These are phyloP conservation scores for Cryptus armator DNA, from an alignment of 2,888 invertebrate species.

Conservation along the genomic window DNA sequence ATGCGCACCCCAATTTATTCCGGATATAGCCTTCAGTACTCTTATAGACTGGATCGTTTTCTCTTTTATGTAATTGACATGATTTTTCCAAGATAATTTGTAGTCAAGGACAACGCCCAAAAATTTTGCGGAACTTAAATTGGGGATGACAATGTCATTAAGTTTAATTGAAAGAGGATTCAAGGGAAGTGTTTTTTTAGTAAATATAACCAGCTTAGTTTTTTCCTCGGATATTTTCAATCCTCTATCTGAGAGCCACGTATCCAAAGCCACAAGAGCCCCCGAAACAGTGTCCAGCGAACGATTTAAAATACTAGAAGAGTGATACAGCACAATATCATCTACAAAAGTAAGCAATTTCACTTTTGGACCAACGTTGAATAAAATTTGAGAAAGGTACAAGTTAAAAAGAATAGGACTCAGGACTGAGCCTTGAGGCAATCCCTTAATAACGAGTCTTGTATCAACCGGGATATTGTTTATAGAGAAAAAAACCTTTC, in stretches of 20 bases:
- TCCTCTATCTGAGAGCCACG: too few species aligned
- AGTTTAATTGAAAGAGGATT: too few species aligned
- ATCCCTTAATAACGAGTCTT: not conserved
- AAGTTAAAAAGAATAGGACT: not conserved
- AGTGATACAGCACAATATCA: not conserved
- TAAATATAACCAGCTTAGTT: too few species aligned
- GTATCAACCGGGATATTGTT: not conserved
- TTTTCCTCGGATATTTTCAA: too few species aligned
- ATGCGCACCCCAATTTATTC: constrained; percentile 30
- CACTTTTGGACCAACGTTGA: not conserved
- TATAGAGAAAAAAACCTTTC: not conserved
- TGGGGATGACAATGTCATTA: not conserved
- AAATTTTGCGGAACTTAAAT: not conserved
- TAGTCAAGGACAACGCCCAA: not conserved
- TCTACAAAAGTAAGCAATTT: not conserved
- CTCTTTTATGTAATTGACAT: not conserved
- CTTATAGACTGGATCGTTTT: constrained; percentile 8
- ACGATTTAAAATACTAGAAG: not conserved
- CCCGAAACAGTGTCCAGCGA: too few species aligned
- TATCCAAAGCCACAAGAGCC: too few species aligned
- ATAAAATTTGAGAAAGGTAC: not conserved
- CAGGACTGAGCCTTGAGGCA: not conserved
- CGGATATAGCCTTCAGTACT: constrained; percentile 23
- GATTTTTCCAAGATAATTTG: constrained; percentile 25
- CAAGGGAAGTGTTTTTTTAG: too few species aligned